Evolutionary conservation across 1,140 invertebrate species (phyloP).

Genomic region (Semibalanus balanoides): DNA sequence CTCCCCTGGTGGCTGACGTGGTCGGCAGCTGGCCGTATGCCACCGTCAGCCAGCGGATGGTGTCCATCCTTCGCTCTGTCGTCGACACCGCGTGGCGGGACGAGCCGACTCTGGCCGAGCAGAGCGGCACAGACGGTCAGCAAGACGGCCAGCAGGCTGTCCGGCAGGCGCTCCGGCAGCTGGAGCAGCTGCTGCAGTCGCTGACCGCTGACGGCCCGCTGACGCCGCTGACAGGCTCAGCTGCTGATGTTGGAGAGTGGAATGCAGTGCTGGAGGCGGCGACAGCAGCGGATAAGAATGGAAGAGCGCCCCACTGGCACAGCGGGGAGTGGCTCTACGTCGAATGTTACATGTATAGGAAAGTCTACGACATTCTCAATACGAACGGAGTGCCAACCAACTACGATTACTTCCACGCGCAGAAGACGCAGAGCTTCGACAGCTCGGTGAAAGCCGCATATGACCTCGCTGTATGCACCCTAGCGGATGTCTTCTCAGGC

Average conservation of each 20-base stretch:
- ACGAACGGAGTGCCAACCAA: slow-evolving; percentile 41
- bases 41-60: background rate
- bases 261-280: background rate
- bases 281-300: background rate
- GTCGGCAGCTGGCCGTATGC: background rate
- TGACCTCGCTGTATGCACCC: slow-evolving; percentile 20
- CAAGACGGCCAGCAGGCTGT: background rate
- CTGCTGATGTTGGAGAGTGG: background rate
- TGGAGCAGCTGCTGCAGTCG: background rate
- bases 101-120: background rate
- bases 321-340: slow-evolving; percentile 55
- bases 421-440: slow-evolving; percentile 49
- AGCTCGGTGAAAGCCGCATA: slow-evolving; percentile 34
- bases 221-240: background rate
- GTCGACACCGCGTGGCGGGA: background rate
- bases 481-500: background rate
- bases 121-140: no score
- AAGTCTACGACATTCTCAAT: slow-evolving; percentile 47
- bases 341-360: slow-evolving; percentile 87
- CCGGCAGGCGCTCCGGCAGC: background rate
- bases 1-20: background rate
- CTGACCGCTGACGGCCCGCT: background rate
- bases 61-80: background rate
- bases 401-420: slow-evolving; percentile 62
- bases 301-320: background rate